Percentiles rank a stretch among this genome's conserved stretches.
These are phyloP conservation scores for Panopea generosa DNA, from an alignment of 2,888 invertebrate genomes.

Conservation along the genomic window DNA sequence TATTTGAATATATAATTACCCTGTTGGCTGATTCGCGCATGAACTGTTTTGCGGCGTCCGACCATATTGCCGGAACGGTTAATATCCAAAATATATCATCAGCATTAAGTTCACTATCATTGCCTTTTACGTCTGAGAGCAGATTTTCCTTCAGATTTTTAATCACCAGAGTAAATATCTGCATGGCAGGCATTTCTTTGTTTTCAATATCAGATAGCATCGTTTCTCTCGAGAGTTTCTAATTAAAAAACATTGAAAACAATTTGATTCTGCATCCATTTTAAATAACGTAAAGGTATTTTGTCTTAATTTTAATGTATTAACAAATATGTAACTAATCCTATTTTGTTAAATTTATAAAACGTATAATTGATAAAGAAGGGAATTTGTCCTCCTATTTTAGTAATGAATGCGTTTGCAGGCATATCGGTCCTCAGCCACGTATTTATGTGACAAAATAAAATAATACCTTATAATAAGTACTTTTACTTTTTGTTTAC, in stretches of 20 bases:
- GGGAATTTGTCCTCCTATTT: too few relatives aligned
- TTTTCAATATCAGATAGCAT: conserved; percentile 7
- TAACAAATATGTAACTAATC: too few relatives aligned
- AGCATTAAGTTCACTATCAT: neutral
- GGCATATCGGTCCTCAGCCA: too few relatives aligned
- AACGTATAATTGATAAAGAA: too few relatives aligned
- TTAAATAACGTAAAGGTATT: too few relatives aligned
- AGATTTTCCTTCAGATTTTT: conserved; percentile 8
- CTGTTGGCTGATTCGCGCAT: conserved; percentile 19
- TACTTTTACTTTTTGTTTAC: too few relatives aligned
- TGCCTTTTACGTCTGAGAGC: neutral
- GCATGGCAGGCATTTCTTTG: conserved; percentile 16
- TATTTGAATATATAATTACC: neutral
- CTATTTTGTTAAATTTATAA: too few relatives aligned
- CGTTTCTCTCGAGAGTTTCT: conserved; percentile 24
- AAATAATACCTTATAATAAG: too few relatives aligned
- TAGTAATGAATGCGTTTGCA: too few relatives aligned
- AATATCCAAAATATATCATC: conserved; percentile 19
- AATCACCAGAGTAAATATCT: conserved; percentile 20
- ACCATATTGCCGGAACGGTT: conserved; percentile 31
- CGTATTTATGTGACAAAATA: too few relatives aligned
- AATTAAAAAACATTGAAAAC: neutral
- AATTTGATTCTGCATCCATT: too few relatives aligned
- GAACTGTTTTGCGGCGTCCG: conserved; percentile 33
- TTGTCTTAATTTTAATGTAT: too few relatives aligned